These are phyloP conservation scores for Chloroceryle inda DNA, from an alignment of 2,797 vertebrate genomes.

Conservation along the genomic window DNA sequence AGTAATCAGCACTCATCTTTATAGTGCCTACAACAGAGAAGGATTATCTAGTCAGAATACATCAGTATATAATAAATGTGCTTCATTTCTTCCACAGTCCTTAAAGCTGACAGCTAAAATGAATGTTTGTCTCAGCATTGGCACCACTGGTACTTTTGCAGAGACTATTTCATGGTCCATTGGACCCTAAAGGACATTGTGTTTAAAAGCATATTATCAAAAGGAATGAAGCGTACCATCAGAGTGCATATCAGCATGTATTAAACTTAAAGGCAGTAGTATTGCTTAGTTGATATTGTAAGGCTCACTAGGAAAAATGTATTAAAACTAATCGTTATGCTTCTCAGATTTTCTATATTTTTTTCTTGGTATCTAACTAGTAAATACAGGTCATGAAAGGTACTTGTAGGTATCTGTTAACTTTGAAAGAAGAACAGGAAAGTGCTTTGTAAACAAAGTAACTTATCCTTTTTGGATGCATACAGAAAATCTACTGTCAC, in stretches of 20 bases:
- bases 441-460: not conserved
- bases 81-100: conserved; percentile 80
- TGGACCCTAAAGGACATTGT: conserved; percentile 86
- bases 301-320: conserved; percentile 14
- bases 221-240: conserved; percentile 64
- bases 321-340: conserved; percentile 10
- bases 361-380: not conserved
- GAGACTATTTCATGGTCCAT: conserved; percentile 86
- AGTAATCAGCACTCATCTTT: conserved; percentile 77
- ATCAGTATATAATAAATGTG: conserved; percentile 82
- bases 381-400: conserved; percentile 29
- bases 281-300: conserved; percentile 11
- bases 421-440: not conserved
- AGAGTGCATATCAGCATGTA: conserved; percentile 43
- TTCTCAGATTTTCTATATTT: not conserved
- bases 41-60: conserved; percentile 81
- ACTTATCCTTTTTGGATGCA: not conserved
- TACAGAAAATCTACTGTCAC: not conserved
- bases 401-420: not conserved
- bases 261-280: conserved; percentile 59
- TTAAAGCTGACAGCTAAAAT: conserved; percentile 82
- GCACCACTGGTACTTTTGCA: conserved; percentile 72
- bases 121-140: conserved; percentile 77
- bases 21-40: conserved; percentile 75
- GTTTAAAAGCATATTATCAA: conserved; percentile 81